Conservation (phyloP, 2,797 vertebrate species). For the Myotis daubentonii region DNA sequence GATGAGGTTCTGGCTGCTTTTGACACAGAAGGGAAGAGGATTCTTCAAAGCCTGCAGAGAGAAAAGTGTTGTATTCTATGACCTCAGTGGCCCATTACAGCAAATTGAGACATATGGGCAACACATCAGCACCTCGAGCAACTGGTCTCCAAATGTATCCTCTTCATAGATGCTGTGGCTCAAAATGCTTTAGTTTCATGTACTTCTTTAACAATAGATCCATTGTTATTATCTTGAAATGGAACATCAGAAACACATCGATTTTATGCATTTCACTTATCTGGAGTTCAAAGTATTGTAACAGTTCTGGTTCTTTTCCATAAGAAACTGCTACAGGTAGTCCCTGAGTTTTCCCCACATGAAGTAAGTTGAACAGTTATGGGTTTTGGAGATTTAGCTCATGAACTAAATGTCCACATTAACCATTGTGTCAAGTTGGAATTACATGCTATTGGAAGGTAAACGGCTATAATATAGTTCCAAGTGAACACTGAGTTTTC, state of each 20-base stretch:
- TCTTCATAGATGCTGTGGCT: constrained; percentile 39
- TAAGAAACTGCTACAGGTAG: constrained; percentile 11
- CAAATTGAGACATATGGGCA: constrained; percentile 61
- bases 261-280: constrained; percentile 56
- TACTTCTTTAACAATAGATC: constrained; percentile 67
- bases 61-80: not conserved
- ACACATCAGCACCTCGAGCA: constrained; percentile 14
- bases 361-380: constrained; percentile 40
- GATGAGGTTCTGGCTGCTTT: not conserved
- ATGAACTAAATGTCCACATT: not conserved
- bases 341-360: not conserved
- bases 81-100: not conserved
- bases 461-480: not conserved
- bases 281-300: constrained; percentile 47
- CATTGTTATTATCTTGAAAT: constrained; percentile 71
- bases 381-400: constrained; percentile 32
- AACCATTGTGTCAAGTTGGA: not conserved
- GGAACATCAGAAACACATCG: constrained; percentile 66
- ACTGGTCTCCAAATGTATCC: constrained; percentile 61
- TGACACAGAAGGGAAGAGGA: not conserved
- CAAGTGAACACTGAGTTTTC: not conserved
- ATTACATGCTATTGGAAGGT: constrained; percentile 40
- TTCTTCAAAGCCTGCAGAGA: not conserved
- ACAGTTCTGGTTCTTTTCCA: not conserved
- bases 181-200: constrained; percentile 46